These are phyloP conservation scores for Nomada ferruginata DNA, from an alignment of 2,888 invertebrate genomes.

Conservation along the genomic window DNA sequence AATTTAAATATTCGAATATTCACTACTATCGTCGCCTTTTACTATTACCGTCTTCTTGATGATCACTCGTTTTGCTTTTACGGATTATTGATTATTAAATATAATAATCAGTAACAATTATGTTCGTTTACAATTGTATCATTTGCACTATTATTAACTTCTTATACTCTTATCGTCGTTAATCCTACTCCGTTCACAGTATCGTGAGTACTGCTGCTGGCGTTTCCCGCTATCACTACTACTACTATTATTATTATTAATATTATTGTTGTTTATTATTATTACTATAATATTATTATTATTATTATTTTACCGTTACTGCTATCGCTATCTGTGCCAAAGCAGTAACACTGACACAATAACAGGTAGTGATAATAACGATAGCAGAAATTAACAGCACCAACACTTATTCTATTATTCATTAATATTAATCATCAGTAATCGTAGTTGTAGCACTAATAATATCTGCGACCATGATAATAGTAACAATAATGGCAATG, in stretches of 20 bases:
- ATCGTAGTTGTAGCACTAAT: constrained; percentile 40
- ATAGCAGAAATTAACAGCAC: constrained; percentile 47
- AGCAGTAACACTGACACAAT: constrained; percentile 14
- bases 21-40: constrained; percentile 32
- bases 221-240: constrained; percentile 26
- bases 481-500: constrained; percentile 39
- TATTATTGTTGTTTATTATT: constrained; percentile 26
- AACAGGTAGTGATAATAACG: constrained; percentile 32
- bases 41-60: constrained; percentile 47
- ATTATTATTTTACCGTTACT: constrained; percentile 26
- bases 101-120: constrained; percentile 44
- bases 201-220: constrained; percentile 29
- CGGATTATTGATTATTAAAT: constrained; percentile 54
- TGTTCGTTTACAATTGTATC: constrained; percentile 22
- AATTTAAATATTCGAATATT: constrained; percentile 38
- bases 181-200: constrained; percentile 29
- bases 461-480: constrained; percentile 40
- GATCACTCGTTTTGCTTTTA: constrained; percentile 52
- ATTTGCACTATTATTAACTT: constrained; percentile 24
- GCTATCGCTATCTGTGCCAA: constrained; percentile 21
- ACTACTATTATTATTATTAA: constrained; percentile 10
- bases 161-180: constrained; percentile 46
- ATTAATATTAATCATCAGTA: constrained; percentile 20
- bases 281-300: constrained; percentile 6
- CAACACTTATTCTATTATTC: constrained; percentile 34